A percentile compares a stretch with the other conserved stretches of the same genome.
These are phyloP conservation scores for Cacajao melanocephalus DNA, from an alignment of 2,797 vertebrate genomes.

Conservation along the genomic window DNA sequence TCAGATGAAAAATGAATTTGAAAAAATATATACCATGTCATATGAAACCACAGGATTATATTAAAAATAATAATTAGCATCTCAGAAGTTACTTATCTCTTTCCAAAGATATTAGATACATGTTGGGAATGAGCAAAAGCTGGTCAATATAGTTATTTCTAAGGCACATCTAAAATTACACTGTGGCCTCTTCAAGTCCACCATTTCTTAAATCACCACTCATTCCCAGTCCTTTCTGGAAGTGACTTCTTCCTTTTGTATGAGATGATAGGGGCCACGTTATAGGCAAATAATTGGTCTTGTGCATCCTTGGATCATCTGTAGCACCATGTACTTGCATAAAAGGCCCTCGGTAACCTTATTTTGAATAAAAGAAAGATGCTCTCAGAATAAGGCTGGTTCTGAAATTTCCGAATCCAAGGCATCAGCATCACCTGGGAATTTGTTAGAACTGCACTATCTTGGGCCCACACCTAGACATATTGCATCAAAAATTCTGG, in stretches of 20 bases:
- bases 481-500: neutral
- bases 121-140: neutral
- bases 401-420: neutral
- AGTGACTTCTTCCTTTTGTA: neutral
- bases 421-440: neutral
- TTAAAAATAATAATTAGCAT: slow-evolving; percentile 57
- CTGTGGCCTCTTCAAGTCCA: neutral
- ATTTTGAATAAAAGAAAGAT: neutral
- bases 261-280: neutral
- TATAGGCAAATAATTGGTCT: neutral
- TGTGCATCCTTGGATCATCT: neutral
- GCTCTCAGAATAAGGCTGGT: neutral
- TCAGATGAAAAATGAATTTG: slow-evolving; percentile 57
- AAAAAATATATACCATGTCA: slow-evolving; percentile 21
- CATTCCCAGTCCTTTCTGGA: neutral
- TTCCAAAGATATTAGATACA: neutral
- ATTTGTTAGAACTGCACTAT: neutral
- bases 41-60: neutral
- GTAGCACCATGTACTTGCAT: neutral
- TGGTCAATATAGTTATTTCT: neutral
- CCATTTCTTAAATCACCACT: neutral
- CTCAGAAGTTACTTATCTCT: slow-evolving; percentile 12
- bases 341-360: neutral
- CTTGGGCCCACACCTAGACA: neutral
- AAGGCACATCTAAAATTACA: neutral